Evolutionary conservation across 1,140 invertebrate species (phyloP), one percentile per base, ranked within the genome.

Genomic region (Wasmannia auropunctata): DNA sequence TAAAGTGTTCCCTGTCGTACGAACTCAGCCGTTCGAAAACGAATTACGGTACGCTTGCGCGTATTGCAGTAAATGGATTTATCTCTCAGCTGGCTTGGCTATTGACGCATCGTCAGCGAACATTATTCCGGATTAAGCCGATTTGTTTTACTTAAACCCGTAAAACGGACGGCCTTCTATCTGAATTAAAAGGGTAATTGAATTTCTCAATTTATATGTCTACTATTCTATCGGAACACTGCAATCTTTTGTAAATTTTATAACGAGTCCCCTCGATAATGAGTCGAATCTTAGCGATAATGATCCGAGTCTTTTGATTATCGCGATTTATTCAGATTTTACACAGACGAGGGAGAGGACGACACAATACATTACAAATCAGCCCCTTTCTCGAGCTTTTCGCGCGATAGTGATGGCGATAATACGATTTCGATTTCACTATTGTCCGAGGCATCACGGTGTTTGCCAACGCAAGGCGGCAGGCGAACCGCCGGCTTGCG

Each of bases 61-160:
- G 65, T 69, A 81, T 69, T 70, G 65, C 49, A 28, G 34, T 56
- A 72, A 69, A 80, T 65, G 43, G 51, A 72, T 81, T 81, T 81
- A 72, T 81, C 65, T 72, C 31, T 43, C 51, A 58, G 49, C 43
- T 81, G 51, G 49, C 65, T 81, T 72, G 31, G 51, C 65, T 43
- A 72, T 72, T 81, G 77, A 70, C 49, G 60, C 75, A 10, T 81
- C 65, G 51, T 81, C 79, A 72, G 65, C 51, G 19, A 56, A 81
- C 51, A 81, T 81, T 72, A 72, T 81, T 72, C 37, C 37, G 28
- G 40, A n/a, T 56, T 60, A 81, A 43, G 63, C 49, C 49, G 63
- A 81, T 81, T 56, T 54, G 25, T 70, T 56, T 81, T 22, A 51
- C 62, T 28, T 34, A 49, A 79, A 51, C 10, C 7, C 31, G 25